These are phyloP conservation scores for Trachelipus rathkii DNA, from an alignment of 1,140 invertebrate species.

Conservation along the genomic window DNA sequence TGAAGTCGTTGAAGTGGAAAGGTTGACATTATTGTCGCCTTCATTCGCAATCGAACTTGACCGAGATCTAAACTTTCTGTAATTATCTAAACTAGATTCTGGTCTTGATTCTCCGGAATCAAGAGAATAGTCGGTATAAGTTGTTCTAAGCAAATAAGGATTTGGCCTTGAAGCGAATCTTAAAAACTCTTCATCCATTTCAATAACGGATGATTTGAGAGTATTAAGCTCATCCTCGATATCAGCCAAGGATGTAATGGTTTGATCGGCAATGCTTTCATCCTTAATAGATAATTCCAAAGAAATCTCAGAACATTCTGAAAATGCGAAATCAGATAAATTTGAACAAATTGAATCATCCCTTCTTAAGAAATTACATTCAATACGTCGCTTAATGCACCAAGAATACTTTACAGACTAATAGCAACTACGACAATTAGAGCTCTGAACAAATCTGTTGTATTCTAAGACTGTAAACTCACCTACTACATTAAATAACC, in stretches of 20 bases:
- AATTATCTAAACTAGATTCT: not conserved
- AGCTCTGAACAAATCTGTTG: not conserved
- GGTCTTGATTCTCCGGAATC: constrained; percentile 14
- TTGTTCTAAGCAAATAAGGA: constrained; percentile 25
- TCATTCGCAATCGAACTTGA: no score
- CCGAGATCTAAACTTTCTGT: no score
- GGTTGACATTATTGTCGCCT: no score
- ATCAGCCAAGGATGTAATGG: constrained; percentile 24
- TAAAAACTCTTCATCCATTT: constrained; percentile 31
- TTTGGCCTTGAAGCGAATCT: constrained; percentile 19
- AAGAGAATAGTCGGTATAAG: constrained; percentile 30
- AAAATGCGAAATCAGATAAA: constrained; percentile 28
- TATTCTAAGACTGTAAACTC: no score
- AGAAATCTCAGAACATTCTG: constrained; percentile 28
- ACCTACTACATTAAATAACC: no score
- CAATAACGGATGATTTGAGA: constrained; percentile 22
- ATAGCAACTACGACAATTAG: constrained; percentile 8
- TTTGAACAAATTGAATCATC: constrained; percentile 31
- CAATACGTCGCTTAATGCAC: no score
- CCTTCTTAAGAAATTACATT: constrained; percentile 16
- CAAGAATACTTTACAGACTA: constrained; percentile 22
- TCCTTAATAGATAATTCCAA: constrained; percentile 27
- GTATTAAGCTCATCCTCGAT: constrained; percentile 28
- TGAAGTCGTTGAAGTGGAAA: no score
- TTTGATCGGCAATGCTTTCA: constrained; percentile 21